Conservation (phyloP, 2,113 vertebrate genomes). For the Amphiprion percula region DNA sequence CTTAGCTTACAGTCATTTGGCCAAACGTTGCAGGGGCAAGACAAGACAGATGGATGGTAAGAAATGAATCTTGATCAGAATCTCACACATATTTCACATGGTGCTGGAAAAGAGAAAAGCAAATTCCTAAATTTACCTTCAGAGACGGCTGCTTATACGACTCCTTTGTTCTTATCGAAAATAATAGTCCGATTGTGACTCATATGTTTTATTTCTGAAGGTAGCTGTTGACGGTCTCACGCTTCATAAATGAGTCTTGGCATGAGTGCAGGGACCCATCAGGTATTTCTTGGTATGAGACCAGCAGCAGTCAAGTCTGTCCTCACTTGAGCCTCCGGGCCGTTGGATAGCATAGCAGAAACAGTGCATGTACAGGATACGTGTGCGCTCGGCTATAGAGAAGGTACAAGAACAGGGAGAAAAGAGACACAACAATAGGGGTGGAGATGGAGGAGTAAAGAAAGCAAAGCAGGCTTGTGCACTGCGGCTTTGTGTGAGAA, state of each 20-base stretch:
- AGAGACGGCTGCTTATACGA: background rate
- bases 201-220: constrained; percentile 42
- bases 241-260: constrained; percentile 75
- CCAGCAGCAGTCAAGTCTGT: constrained; percentile 77
- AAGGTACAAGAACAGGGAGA: constrained; percentile 6
- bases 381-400: background rate
- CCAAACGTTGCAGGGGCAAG: constrained; percentile 38
- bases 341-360: constrained; percentile 66
- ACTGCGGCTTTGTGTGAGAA: constrained; percentile 40
- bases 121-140: background rate
- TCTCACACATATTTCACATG: constrained; percentile 10
- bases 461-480: constrained; percentile 14
- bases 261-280: constrained; percentile 66
- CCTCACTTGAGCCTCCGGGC: constrained; percentile 72
- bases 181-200: constrained; percentile 45
- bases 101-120: background rate
- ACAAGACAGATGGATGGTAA: constrained; percentile 33
- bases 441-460: constrained; percentile 28
- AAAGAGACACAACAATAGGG: constrained; percentile 36
- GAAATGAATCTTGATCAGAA: constrained; percentile 22
- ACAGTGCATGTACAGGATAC: background rate
- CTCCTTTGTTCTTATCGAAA: constrained; percentile 14
- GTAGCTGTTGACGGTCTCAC: constrained; percentile 61
- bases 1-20: constrained; percentile 32
- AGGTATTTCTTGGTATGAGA: constrained; percentile 76